Evolutionary conservation across 2,888 invertebrate genomes (phyloP).

Genomic region (Odontocolon sp.): DNA sequence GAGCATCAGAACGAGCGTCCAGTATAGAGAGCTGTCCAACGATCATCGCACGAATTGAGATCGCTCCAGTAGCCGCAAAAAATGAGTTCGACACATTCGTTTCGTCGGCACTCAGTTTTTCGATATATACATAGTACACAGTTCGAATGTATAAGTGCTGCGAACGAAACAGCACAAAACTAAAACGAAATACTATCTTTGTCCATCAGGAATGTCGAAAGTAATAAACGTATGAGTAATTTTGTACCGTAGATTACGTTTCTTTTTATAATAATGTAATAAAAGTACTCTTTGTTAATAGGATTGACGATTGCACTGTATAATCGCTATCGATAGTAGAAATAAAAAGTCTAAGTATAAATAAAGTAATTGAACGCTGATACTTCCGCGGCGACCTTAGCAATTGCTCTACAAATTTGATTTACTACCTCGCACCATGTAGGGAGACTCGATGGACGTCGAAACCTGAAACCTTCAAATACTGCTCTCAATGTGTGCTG

Average conservation of each 20-base stretch:
- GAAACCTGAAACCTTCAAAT: conserved; percentile 16
- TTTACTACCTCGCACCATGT: conserved; percentile 1
- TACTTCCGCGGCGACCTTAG: background rate
- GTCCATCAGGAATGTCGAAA: too few relatives aligned
- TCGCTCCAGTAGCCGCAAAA: conserved; percentile 1
- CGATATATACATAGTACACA: background rate
- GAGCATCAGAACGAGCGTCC: background rate
- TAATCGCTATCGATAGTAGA: background rate
- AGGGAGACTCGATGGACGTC: conserved; percentile 36
- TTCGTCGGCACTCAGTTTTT: background rate
- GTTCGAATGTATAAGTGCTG: background rate
- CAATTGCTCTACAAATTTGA: conserved; percentile 31
- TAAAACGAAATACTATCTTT: too few relatives aligned
- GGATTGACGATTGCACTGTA: background rate
- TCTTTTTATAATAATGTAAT: too few relatives aligned
- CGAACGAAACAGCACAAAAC: background rate
- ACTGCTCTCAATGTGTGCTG: conserved; percentile 10
- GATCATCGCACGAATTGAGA: conserved; percentile 28
- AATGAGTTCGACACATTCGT: conserved; percentile 5
- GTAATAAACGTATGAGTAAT: too few relatives aligned
- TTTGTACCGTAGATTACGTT: too few relatives aligned
- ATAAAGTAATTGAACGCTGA: background rate
- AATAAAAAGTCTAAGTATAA: background rate
- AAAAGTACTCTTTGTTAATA: background rate
- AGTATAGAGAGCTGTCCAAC: conserved; percentile 18